Percentiles rank a stretch among this genome's conserved stretches.
phyloP scores from a whole-genome alignment of 2,113 vertebrate genomes.

The Poeciliopsis prolifica region DNA sequence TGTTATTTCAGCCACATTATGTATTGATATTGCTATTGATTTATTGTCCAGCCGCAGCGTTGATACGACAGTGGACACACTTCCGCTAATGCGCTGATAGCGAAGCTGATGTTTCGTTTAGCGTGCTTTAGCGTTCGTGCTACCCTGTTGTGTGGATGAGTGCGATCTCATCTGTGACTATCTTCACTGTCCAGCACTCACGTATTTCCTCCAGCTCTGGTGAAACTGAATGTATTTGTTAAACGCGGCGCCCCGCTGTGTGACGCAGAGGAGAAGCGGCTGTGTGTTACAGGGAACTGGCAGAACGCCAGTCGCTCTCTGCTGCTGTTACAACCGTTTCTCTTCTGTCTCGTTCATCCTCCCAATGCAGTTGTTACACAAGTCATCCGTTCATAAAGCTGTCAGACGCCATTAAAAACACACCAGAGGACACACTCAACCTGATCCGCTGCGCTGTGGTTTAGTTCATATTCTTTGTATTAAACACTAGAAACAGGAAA shows the following conservation, averaged over 20 bases:
- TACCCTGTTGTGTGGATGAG: too few species aligned
- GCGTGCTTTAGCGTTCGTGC: too few species aligned
- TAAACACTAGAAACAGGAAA: constrained; percentile 29
- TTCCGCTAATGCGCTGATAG: too few species aligned
- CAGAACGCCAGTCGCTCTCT: constrained; percentile 37
- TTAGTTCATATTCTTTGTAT: constrained; percentile 23
- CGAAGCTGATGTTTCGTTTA: too few species aligned
- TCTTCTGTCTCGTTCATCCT: constrained; percentile 27
- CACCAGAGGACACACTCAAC: constrained; percentile 16
- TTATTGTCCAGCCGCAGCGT: too few species aligned
- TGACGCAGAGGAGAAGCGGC: constrained; percentile 24
- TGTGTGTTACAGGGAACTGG: constrained; percentile 41
- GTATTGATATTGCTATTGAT: too few species aligned
- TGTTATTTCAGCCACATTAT: too few species aligned
- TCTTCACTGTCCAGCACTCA: too few species aligned
- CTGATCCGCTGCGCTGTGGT: constrained; percentile 8
- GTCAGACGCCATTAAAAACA: constrained; percentile 28
- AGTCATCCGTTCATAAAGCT: constrained; percentile 46
- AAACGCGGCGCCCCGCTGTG: constrained; percentile 10
- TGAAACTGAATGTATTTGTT: constrained; percentile 67
- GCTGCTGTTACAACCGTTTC: constrained; percentile 39
- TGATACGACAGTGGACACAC: too few species aligned
- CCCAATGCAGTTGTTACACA: constrained; percentile 33
- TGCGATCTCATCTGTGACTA: too few species aligned
- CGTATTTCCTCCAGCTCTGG: background rate